Evolutionary conservation across 2,113 vertebrate species (phyloP), one percentile per base, ranked within the genome.

Genomic region (Urocynchramus pylzowi): DNA sequence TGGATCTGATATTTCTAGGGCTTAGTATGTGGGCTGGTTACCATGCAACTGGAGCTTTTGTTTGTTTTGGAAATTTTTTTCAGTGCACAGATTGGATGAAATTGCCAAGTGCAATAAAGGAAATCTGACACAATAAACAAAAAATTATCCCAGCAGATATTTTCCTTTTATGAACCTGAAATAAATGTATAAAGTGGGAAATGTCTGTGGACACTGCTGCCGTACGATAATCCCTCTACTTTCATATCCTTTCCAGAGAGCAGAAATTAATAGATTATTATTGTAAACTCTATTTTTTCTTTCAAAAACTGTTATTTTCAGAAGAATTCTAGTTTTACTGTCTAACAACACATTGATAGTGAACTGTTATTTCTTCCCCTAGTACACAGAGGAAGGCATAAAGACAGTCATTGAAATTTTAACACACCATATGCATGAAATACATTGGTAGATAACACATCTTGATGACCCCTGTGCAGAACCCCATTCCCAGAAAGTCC

Each of bases 21-120:
- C 54, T 90, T 86, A 85, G 35, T 71, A 89, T 53, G 68, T 88
- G 68, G 44, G 71, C 52, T 86, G 56, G 79, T 96, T 94, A 92
- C 88, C 56, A 90, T 35, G 93, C 60, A 96, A 94, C 90, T 61
- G 60, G n/a, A 81, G 44, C 73, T 94, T 88, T 84, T 90, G 50
- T 71, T 94, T 95, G 44, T 78, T 94, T 96, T 94, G 60, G 76
- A 95, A 96, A 92, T 95, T 86, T 92, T 92, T 90, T 74, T 87
- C 75, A 45, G 64, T 45, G 60, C 26, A 77, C 2, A 11, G 42
- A 86, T 71, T 84, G 18, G 52, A 70, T 86, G 49, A 93, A 90
- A 95, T 90, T 93, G 71, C 68, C 79, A 88, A 92, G 18, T 81
- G 37, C 19, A 81, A 83, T 86, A 80, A 67, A 91, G 75, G 74